Percentiles rank a stretch among this genome's conserved stretches.
phyloP scores from a whole-genome alignment of 2,113 vertebrate species.

The Tachycineta bicolor region DNA sequence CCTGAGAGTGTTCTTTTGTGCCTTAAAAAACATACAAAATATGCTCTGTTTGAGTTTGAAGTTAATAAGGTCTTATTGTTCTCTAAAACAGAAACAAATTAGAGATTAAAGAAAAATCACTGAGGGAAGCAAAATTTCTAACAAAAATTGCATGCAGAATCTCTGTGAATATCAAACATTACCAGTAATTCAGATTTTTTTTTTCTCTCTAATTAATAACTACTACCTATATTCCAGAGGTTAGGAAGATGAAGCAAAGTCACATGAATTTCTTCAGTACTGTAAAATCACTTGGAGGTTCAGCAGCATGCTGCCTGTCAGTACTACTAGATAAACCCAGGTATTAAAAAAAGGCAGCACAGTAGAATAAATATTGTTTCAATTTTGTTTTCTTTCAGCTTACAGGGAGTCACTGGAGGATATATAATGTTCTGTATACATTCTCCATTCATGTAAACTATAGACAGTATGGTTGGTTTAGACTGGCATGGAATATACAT shows the following conservation, averaged over 20 bases:
- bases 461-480: not conserved
- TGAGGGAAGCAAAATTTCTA: not conserved
- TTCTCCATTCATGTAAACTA: not conserved
- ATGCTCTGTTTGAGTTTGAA: not conserved
- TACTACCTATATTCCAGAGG: not conserved
- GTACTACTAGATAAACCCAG: not conserved
- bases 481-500: not conserved
- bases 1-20: not conserved
- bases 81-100: not conserved
- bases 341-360: not conserved
- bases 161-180: not conserved
- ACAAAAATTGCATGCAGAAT: not conserved
- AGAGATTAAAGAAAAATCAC: not conserved
- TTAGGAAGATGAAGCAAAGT: not conserved
- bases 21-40: not conserved
- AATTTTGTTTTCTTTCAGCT: not conserved
- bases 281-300: not conserved
- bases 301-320: not conserved
- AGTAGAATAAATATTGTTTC: not conserved
- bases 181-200: not conserved
- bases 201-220: not conserved
- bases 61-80: not conserved
- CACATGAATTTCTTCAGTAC: not conserved
- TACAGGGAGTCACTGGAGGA: not conserved
- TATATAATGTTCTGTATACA: not conserved